These are phyloP conservation scores for Apis florea DNA, from an alignment of 1,140 invertebrate genomes.

Conservation along the genomic window DNA sequence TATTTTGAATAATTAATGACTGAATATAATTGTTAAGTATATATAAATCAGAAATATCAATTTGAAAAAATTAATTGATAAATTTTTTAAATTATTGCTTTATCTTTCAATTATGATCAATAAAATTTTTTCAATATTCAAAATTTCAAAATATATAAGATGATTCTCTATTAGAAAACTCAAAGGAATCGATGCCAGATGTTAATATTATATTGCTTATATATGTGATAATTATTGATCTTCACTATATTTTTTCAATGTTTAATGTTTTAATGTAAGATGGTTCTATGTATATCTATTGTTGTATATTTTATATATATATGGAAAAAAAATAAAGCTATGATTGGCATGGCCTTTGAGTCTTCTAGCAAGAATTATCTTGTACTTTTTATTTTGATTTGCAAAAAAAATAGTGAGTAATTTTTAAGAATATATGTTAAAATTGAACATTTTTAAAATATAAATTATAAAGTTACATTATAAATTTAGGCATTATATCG, in stretches of 20 bases:
- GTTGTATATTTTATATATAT: no score
- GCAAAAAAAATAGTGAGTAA: constrained; percentile 22
- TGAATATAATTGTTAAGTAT: constrained; percentile 20
- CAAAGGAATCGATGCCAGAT: no score
- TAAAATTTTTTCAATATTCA: not conserved
- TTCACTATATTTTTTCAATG: no score
- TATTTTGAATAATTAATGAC: constrained; percentile 30
- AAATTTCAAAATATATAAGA: not conserved
- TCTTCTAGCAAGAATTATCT: no score
- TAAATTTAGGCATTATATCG: constrained; percentile 29
- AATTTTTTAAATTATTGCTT: not conserved
- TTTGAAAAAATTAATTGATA: not conserved
- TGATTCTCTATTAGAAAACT: no score
- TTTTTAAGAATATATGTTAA: constrained; percentile 28
- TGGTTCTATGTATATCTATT: no score
- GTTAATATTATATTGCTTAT: no score
- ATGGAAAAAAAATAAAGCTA: no score
- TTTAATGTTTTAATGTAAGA: no score
- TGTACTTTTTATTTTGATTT: no score
- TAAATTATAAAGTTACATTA: constrained; percentile 30
- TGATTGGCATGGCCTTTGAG: no score
- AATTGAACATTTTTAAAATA: constrained; percentile 2
- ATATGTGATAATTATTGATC: no score
- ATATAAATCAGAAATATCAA: constrained; percentile 31
- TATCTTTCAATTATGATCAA: constrained; percentile 8